Conservation (phyloP, 2,797 vertebrate species). For the Cheracebus regulus region DNA sequence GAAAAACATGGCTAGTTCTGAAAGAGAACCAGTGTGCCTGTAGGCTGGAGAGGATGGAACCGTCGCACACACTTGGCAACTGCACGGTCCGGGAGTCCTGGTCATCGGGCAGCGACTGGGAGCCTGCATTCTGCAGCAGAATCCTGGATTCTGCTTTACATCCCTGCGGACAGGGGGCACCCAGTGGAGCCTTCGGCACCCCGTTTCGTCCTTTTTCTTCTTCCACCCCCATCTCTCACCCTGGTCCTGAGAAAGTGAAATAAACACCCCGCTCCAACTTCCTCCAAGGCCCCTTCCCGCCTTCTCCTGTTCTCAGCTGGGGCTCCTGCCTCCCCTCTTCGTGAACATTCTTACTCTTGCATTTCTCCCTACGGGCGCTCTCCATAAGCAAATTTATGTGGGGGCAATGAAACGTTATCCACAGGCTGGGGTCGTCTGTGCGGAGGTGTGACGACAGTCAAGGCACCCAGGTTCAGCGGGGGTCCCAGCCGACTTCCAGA, state of each 20-base stretch:
- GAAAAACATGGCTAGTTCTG: background rate
- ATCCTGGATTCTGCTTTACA: background rate
- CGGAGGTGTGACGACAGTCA: background rate
- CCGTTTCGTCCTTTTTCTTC: accelerated
- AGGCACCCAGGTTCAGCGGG: background rate
- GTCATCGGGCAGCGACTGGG: background rate
- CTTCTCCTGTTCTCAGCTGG: background rate
- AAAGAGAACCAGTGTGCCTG: background rate
- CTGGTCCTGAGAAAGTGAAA: too few species aligned
- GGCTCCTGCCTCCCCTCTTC: background rate
- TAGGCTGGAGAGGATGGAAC: background rate
- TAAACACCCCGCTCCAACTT: background rate
- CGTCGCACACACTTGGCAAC: background rate
- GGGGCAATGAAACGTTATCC: background rate
- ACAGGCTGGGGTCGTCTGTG: background rate
- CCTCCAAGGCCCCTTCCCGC: too few species aligned
- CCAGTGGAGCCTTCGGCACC: accelerated
- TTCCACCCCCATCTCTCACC: background rate
- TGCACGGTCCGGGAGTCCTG: background rate
- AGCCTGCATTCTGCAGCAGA: background rate
- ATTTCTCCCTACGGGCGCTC: background rate
- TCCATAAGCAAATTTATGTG: background rate
- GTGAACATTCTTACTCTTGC: background rate
- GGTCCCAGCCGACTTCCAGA: background rate
- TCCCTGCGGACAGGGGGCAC: background rate